phyloP scores from a whole-genome alignment of 2,888 invertebrate genomes.

The Shargacucullia verbasci region DNA sequence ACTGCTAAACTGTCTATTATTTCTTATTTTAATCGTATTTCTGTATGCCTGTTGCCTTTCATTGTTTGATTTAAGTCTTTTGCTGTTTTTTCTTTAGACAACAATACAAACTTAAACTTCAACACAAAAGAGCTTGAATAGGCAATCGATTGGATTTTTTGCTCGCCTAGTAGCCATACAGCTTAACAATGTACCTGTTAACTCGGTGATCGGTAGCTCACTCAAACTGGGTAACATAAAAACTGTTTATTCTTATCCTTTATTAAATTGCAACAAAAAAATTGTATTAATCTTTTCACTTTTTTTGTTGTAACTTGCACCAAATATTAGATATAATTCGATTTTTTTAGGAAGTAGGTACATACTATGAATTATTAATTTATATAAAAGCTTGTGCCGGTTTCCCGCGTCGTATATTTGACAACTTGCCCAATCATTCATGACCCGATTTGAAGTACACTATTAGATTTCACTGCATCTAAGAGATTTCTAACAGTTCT shows the following conservation, averaged over 20 bases:
- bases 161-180: slow-evolving; percentile 31
- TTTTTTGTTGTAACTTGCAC: no score
- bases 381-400: slow-evolving; percentile 30
- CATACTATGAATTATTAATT: no score
- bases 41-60: slow-evolving; percentile 15
- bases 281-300: neutral
- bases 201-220: slow-evolving; percentile 48
- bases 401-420: slow-evolving; percentile 60
- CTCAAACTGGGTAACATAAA: slow-evolving; percentile 35
- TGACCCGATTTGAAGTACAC: slow-evolving; percentile 36
- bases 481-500: slow-evolving; percentile 70
- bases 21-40: slow-evolving; percentile 16
- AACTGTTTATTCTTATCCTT: slow-evolving; percentile 27
- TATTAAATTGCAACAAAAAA: slow-evolving; percentile 16
- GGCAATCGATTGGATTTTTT: slow-evolving; percentile 47
- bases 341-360: no score
- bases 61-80: slow-evolving; percentile 37
- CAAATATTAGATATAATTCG: no score
- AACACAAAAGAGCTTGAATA: slow-evolving; percentile 43
- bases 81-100: slow-evolving; percentile 35
- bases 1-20: slow-evolving; percentile 14
- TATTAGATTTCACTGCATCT: slow-evolving; percentile 66
- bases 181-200: slow-evolving; percentile 55
- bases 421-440: slow-evolving; percentile 54
- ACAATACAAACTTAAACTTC: slow-evolving; percentile 44